A percentile compares a stretch with the other conserved stretches of the same genome.
Conservation (phyloP, 2,797 vertebrate species). For the Trachops cirrhosus region DNA sequence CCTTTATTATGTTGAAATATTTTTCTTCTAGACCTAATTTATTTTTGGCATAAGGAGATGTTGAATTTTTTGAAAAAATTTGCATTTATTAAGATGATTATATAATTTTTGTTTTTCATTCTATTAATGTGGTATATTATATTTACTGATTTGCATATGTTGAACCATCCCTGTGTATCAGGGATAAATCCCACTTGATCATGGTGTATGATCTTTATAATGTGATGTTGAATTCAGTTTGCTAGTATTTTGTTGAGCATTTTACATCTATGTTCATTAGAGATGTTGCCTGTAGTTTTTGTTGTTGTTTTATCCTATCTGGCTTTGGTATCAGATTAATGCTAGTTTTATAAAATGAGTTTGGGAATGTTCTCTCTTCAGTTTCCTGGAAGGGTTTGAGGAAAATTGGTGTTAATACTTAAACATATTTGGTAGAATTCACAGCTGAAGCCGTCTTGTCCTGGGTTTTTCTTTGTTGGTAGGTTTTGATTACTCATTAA, state of each 20-base stretch:
- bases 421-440: not conserved
- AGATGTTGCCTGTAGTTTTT: not conserved
- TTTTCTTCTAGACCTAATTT: not conserved
- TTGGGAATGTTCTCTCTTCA: not conserved
- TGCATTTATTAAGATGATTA: not conserved
- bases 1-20: not conserved
- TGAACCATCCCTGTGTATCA: not conserved
- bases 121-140: not conserved
- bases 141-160: not conserved
- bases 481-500: not conserved
- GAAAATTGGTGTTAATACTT: not conserved
- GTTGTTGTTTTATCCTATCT: not conserved
- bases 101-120: not conserved
- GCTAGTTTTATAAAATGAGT: not conserved
- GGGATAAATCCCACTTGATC: not conserved
- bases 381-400: not conserved
- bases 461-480: not conserved
- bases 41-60: not conserved
- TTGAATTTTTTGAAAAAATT: not conserved
- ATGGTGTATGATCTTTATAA: not conserved
- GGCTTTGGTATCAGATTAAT: not conserved
- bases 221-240: not conserved
- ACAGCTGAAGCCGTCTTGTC: not conserved
- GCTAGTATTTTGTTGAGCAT: not conserved
- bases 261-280: not conserved